Base-by-base conservation (phyloP, 2,888 invertebrate genomes). In the Nomada ruficornis region DNA sequence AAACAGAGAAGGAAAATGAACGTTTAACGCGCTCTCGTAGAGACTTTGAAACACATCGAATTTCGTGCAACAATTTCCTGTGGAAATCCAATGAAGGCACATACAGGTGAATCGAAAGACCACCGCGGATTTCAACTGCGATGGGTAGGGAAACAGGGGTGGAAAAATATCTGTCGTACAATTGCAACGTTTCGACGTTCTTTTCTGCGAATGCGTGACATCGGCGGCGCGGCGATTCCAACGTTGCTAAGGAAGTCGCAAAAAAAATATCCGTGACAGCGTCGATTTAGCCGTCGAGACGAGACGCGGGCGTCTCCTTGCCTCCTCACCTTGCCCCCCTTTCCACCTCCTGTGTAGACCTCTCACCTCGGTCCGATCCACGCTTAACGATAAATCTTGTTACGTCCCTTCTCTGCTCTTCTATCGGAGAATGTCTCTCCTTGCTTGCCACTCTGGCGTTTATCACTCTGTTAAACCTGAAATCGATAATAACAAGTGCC, bases 311-410 rank as follows among this genome's bases (percentile, higher is more conserved):
- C 54, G 47, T 60, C 23, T 23, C 55, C 18, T 52, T 11, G 47
- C 47, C 15, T 44, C 47, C 18, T 15, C 20, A 9, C 47, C 13
- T 29, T 65, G 26, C 15, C 20, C 36, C n/a, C n/a, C 18, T 18
- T n/a, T 15, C 23, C 63, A 15, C 13, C 15, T 5, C 23, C 52
- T 20, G 57, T 18, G 42, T 42, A 52, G 23, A 52, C 20, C 42
- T 60, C 18, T 64, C 47, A n/a, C n/a, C 47, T 42, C 18, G 72
- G 64, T 64, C 55, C 72, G 64, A 64, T 73, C 47, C 68, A 47
- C 73, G 73, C 54, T 76, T 62, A 70, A 76, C 70, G 65, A 79
- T 77, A 70, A 80, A 80, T 80, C 70, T 70, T 79, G 64, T 77
- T 68, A 79, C 70, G 60, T 77, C 60, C 65, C 52, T 78, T 52